phyloP scores from a whole-genome alignment of 2,113 vertebrate species.

The Dryoscopus gambensis region DNA sequence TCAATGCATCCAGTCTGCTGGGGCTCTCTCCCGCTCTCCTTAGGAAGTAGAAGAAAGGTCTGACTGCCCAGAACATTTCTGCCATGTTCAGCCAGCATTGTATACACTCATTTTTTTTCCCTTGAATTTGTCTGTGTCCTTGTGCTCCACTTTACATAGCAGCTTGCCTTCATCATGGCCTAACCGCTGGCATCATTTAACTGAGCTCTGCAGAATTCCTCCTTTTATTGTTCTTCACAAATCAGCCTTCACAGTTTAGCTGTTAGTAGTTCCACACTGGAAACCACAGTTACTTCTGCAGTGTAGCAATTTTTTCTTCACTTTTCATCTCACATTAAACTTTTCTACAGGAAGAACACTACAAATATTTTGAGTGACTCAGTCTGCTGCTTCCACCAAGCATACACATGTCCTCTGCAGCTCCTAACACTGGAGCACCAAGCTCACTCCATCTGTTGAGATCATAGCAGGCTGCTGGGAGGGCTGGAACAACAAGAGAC shows the following conservation, averaged over 20 bases:
- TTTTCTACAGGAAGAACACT: background rate
- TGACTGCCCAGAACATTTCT: background rate
- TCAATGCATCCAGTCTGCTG: too few relatives aligned
- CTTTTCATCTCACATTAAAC: background rate
- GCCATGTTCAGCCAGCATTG: background rate
- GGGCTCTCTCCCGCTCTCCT: background rate
- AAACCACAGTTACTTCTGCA: background rate
- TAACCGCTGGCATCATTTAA: background rate
- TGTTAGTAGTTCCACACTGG: background rate
- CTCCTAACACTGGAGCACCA: background rate
- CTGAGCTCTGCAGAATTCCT: background rate
- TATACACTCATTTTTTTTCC: background rate
- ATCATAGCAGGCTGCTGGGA: constrained; percentile 5
- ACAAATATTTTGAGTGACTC: constrained; percentile 21
- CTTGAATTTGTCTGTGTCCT: background rate
- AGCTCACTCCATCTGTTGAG: constrained; percentile 7
- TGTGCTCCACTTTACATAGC: background rate
- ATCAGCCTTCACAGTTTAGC: background rate
- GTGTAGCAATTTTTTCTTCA: background rate
- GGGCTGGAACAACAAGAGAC: background rate
- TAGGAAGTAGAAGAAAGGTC: background rate
- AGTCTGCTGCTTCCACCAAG: background rate
- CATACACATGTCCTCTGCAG: background rate
- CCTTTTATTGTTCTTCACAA: background rate
- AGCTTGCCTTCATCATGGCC: background rate